phyloP scores from a whole-genome alignment of 2,888 invertebrate species.

The Nesidiocoris tenuis region DNA sequence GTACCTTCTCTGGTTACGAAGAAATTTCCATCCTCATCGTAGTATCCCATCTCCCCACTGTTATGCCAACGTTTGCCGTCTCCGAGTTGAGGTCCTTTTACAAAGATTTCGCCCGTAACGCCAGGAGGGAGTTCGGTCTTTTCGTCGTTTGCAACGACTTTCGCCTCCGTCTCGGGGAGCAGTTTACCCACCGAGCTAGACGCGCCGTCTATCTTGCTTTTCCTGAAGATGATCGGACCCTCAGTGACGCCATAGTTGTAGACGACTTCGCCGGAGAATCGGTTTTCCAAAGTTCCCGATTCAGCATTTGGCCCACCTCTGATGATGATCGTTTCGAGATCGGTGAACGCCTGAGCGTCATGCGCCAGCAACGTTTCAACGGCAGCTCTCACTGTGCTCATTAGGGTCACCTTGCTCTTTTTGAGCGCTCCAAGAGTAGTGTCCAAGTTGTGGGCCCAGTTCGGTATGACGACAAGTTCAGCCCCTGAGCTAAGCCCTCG shows the following conservation, averaged over 20 bases:
- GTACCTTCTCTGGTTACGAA: conserved; percentile 58
- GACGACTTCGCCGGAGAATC: conserved; percentile 33
- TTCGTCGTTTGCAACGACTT: conserved; percentile 24
- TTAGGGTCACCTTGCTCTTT: conserved; percentile 57
- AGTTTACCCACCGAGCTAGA: conserved; percentile 38
- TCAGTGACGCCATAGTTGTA: conserved; percentile 47
- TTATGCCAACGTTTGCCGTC: conserved; percentile 74
- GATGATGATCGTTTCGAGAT: conserved; percentile 39
- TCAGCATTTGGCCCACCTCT: conserved; percentile 23
- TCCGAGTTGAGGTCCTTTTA: conserved; percentile 45
- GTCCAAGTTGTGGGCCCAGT: conserved; percentile 65
- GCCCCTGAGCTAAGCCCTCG: conserved; percentile 62
- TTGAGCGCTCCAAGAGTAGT: conserved; percentile 65
- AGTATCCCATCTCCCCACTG: conserved; percentile 74
- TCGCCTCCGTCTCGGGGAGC: conserved; percentile 45
- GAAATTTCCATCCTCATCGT: conserved; percentile 60
- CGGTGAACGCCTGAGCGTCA: conserved; percentile 24
- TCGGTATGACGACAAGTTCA: conserved; percentile 67
- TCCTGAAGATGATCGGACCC: conserved; percentile 44
- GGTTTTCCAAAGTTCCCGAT: conserved; percentile 16
- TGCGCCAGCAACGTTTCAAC: conserved; percentile 14
- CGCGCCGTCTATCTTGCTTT: conserved; percentile 26
- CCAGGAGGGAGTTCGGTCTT: conserved; percentile 35
- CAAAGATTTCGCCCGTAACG: conserved; percentile 44
- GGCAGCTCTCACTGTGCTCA: conserved; percentile 30